phyloP scores from a whole-genome alignment of 2,797 vertebrate species.

The Sus cebifrons region DNA sequence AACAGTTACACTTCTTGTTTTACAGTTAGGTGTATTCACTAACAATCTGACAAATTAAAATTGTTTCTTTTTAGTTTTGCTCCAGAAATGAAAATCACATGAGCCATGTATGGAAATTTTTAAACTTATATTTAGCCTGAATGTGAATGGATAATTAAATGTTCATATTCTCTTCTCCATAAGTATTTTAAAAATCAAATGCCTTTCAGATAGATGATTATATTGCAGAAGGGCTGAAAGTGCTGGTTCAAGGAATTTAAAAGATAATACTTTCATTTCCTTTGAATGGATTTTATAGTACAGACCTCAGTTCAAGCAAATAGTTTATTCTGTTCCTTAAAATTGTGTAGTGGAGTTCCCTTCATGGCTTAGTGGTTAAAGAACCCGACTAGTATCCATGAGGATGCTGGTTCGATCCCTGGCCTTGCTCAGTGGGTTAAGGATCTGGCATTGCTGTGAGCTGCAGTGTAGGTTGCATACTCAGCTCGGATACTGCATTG shows the following conservation, averaged over 20 bases:
- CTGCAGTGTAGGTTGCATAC: too few species aligned
- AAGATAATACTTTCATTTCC: not conserved
- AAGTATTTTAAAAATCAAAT: constrained; percentile 50
- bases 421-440: too few species aligned
- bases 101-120: constrained; percentile 16
- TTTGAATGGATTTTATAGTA: not conserved
- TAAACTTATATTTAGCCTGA: constrained; percentile 41
- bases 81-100: constrained; percentile 39
- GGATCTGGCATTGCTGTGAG: too few species aligned
- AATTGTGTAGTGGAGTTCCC: not conserved
- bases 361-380: too few species aligned
- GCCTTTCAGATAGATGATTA: not conserved
- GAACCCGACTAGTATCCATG: too few species aligned
- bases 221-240: not conserved
- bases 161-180: constrained; percentile 22
- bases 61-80: constrained; percentile 45
- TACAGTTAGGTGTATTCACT: constrained; percentile 9
- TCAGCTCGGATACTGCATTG: too few species aligned
- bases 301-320: not conserved
- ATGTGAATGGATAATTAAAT: constrained; percentile 41
- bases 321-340: not conserved
- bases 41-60: constrained; percentile 28
- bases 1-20: not conserved
- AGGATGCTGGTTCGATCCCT: too few species aligned
- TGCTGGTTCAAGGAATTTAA: constrained; percentile 34